Conservation (phyloP, 2,113 vertebrate species). For the Corvus moneduloides region DNA sequence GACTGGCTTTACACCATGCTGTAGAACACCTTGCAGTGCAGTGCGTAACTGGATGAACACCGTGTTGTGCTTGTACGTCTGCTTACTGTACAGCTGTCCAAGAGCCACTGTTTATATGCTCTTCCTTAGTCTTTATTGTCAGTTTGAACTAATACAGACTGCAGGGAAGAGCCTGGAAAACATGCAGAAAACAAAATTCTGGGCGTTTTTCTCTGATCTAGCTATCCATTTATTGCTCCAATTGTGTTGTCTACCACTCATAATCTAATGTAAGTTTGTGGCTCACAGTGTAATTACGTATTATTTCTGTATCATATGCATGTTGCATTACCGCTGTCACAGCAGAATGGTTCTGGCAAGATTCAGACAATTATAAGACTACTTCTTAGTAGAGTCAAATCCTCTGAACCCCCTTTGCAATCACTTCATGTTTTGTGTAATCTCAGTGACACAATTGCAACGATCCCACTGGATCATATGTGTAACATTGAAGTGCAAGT, state of each 20-base stretch:
- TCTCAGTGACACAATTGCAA: not conserved
- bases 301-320: not conserved
- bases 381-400: not conserved
- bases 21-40: not conserved
- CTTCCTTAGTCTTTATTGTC: not conserved
- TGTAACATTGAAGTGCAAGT: not conserved
- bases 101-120: not conserved
- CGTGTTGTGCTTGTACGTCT: rapidly evolving
- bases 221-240: not conserved
- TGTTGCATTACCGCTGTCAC: not conserved
- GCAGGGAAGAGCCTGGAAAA: not conserved
- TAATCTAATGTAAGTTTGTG: not conserved
- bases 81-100: not conserved
- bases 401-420: not conserved
- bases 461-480: rapidly evolving
- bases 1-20: not conserved
- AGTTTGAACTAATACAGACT: not conserved
- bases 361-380: not conserved
- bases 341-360: not conserved
- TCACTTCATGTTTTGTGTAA: not conserved
- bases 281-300: not conserved
- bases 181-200: not conserved
- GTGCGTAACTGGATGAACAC: not conserved
- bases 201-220: not conserved
- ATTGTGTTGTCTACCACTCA: not conserved